Evolutionary conservation across 2,797 vertebrate species (phyloP), one percentile per base, ranked within the genome.

Genomic region (Cuniculus paca): DNA sequence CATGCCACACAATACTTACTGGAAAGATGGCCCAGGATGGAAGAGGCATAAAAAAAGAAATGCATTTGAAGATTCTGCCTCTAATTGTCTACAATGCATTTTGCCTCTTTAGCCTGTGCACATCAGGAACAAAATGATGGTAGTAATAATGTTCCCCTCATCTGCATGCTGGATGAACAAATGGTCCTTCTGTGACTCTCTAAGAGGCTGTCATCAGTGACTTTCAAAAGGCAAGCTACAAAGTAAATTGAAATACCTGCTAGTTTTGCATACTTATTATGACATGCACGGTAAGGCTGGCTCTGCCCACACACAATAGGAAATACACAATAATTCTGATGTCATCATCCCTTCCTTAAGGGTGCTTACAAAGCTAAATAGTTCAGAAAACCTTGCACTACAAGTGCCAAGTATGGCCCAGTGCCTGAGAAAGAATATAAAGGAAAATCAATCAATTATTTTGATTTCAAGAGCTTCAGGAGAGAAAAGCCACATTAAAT

Each of bases 1-100:
- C 31, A 78, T 95, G 77, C 90, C 86, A 96, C 61, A 93, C 65
- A 98, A 94, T 56, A 92, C 4, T 91, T 88, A 93, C 70, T 96
- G 79, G 78, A 95, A 96, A 96, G 89, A 95, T 89, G 83, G 81
- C 61, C 83, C 74, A 61, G 60, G 19, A 74, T 19, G 42, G 42
- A 93, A 91, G 24, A 86, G 52, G 28, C 61, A 86, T 65, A 65
- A 84, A 60, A 78, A 81, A 87, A 88, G 34, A 96, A 70, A 88
- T 17, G 19, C 20, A 39, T 86, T 92, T 93, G 79, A 90, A 82
- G 42, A 86, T 82, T 90, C 74, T 92, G 70, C 58, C 24, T 77
- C n/a, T 92, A 90, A 80, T 65, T 68, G 54, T 68, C 42, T 90
- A 31, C 92, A 94, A 74, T 56, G n/a, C 48, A n/a, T 39, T 88